Evolutionary conservation across 2,113 vertebrate genomes (phyloP).

Genomic region (Albula glossodonta): DNA sequence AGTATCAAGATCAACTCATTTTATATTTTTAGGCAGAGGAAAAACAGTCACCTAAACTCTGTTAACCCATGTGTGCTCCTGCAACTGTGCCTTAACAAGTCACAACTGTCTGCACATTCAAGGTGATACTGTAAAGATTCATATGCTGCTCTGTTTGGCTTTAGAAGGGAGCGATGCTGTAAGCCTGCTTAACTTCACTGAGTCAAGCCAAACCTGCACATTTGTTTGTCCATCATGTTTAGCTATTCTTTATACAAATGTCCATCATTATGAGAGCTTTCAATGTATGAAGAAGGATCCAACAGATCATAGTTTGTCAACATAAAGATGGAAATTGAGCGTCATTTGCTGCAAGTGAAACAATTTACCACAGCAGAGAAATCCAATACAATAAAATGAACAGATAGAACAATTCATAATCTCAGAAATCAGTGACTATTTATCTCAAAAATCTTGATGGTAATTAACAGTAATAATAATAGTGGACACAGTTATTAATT

Average conservation of each 20-base stretch:
- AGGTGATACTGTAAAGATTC: no score
- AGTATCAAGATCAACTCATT: no score
- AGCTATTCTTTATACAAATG: constrained; percentile 35
- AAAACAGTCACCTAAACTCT: no score
- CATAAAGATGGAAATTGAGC: not conserved
- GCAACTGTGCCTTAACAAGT: no score
- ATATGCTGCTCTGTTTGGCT: not conserved
- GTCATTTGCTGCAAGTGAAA: no score
- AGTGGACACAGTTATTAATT: not conserved
- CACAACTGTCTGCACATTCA: no score
- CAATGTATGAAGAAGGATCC: not conserved
- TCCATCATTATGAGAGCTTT: not conserved
- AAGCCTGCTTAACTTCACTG: constrained; percentile 40
- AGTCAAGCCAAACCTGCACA: constrained; percentile 67
- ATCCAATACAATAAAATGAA: not conserved
- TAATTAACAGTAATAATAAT: not conserved
- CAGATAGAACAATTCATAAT: not conserved
- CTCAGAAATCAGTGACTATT: not conserved
- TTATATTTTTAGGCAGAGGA: no score
- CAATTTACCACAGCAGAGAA: not conserved
- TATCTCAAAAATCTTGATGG: no score
- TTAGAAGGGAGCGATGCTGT: constrained; percentile 31
- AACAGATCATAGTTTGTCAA: not conserved
- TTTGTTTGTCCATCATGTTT: constrained; percentile 45
- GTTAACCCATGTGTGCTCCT: no score